Conservation (phyloP, 1,140 invertebrate genomes). For the Oryzaephilus surinamensis region DNA sequence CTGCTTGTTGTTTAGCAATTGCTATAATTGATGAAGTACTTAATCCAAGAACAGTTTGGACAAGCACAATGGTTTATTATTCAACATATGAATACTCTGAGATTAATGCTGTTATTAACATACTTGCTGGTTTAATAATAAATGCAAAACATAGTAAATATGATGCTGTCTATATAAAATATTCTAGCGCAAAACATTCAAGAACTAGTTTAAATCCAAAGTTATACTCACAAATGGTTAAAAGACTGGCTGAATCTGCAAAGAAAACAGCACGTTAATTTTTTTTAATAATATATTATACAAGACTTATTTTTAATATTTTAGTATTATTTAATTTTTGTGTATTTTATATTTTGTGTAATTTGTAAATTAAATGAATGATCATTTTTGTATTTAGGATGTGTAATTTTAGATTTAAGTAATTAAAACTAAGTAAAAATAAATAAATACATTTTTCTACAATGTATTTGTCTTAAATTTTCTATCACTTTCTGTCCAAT, state of each 20-base stretch:
- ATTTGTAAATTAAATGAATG: no score
- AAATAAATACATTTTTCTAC: no score
- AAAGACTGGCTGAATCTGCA: neutral
- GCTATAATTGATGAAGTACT: constrained; percentile 33
- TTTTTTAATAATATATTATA: no score
- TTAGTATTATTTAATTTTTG: no score
- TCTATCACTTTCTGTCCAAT: no score
- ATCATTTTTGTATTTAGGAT: no score
- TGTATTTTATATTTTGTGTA: no score
- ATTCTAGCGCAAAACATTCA: neutral
- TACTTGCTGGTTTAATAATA: neutral
- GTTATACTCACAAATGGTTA: neutral
- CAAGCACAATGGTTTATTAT: constrained; percentile 28
- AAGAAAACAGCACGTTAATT: no score
- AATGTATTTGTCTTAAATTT: no score
- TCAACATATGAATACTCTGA: neutral
- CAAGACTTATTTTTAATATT: no score
- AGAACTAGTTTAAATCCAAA: neutral
- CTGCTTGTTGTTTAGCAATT: constrained; percentile 57
- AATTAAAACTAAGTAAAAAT: no score
- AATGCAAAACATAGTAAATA: neutral
- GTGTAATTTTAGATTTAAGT: no score
- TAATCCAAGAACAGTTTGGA: constrained; percentile 37
- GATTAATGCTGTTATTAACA: neutral
- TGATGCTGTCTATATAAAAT: neutral